Evolutionary conservation across 2,797 vertebrate genomes (phyloP).

Genomic region (Halcyon badia): DNA sequence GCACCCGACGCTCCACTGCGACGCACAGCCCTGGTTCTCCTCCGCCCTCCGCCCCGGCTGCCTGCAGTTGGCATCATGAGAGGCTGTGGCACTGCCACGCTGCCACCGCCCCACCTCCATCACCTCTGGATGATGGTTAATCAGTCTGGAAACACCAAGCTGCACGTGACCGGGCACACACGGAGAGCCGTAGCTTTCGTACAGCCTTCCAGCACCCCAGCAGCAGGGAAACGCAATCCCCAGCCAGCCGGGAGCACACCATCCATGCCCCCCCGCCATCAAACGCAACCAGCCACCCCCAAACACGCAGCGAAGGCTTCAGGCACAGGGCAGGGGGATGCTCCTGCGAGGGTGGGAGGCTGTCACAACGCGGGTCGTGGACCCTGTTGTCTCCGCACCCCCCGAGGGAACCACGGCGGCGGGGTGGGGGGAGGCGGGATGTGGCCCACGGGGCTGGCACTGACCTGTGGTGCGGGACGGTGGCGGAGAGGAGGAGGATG

Average conservation of each 20-base stretch:
- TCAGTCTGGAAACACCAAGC: background rate
- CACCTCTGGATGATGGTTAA: background rate
- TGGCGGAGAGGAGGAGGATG: conserved; percentile 85
- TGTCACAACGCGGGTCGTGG: background rate
- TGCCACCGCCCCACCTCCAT: background rate
- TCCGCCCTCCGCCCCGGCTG: background rate
- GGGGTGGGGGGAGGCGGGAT: accelerated
- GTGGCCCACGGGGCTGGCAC: background rate
- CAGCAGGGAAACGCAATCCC: accelerated
- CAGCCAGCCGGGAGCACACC: background rate
- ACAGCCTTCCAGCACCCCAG: background rate
- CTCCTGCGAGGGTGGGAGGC: background rate
- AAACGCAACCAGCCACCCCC: too few species aligned
- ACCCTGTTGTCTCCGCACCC: too few species aligned
- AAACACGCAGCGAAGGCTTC: accelerated
- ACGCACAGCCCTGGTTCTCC: accelerated
- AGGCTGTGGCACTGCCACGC: accelerated
- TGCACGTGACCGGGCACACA: background rate
- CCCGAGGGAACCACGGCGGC: accelerated
- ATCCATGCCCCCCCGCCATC: accelerated
- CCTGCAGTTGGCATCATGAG: accelerated
- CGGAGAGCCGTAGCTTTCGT: accelerated
- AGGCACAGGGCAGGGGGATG: accelerated
- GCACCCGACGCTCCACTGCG: accelerated
- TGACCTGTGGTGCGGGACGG: conserved; percentile 66